phyloP scores from a whole-genome alignment of 2,888 invertebrate genomes.

The Mantis religiosa region DNA sequence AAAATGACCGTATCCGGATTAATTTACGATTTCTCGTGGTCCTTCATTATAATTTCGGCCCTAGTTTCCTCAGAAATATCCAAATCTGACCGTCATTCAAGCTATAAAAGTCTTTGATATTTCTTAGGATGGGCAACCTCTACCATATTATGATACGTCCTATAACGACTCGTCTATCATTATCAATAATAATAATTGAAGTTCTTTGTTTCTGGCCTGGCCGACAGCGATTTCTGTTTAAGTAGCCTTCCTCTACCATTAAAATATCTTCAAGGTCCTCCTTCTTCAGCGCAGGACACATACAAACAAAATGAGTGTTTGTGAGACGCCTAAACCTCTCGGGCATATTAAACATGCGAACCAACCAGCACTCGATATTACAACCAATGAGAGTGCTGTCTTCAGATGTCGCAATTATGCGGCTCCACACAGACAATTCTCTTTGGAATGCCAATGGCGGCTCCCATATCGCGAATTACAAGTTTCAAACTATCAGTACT shows the following conservation, averaged over 20 bases:
- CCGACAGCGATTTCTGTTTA: neutral
- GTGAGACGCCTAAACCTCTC: neutral
- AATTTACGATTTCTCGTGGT: no score
- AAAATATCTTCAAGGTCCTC: neutral
- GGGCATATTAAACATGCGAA: conserved; percentile 10
- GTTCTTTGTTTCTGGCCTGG: neutral
- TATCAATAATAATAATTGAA: neutral
- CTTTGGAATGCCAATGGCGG: neutral
- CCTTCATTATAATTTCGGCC: neutral
- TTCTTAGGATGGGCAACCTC: neutral
- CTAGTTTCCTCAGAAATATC: neutral
- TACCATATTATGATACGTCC: neutral
- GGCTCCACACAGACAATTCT: no score
- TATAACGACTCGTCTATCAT: neutral
- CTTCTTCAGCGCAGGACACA: neutral
- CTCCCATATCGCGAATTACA: neutral
- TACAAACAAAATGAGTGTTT: neutral
- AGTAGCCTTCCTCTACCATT: neutral
- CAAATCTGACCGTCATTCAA: neutral
- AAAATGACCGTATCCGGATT: no score
- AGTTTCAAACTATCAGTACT: no score
- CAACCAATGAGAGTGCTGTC: neutral
- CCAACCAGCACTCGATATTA: neutral
- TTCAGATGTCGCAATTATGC: neutral
- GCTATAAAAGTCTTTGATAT: neutral